phyloP scores from a whole-genome alignment of 30 jellyfish, hydroid and myxozoan genomes.

The Turritopsis rubra region DNA sequence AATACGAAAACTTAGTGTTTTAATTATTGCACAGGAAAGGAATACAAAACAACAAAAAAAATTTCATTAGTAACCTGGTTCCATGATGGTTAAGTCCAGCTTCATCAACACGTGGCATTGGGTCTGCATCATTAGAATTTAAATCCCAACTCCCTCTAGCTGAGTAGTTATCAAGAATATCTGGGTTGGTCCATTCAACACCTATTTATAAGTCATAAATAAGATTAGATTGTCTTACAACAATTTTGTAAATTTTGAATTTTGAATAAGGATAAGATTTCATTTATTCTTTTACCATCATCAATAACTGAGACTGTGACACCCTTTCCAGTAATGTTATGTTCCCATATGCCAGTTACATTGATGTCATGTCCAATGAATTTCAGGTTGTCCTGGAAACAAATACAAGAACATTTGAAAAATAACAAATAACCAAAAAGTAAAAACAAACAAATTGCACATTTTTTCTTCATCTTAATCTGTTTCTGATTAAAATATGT shows the following conservation, averaged over 20 bases:
- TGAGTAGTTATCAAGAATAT: conserved; percentile 87
- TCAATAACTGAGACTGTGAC: conserved; percentile 96
- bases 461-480: no score
- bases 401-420: not conserved
- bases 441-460: no score
- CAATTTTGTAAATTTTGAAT: no score
- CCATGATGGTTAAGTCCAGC: conserved; percentile 99
- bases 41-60: not conserved
- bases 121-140: conserved; percentile 96
- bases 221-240: not conserved
- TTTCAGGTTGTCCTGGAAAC: conserved; percentile 79
- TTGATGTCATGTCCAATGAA: conserved; percentile 95
- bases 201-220: conserved; percentile 38
- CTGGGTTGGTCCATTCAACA: conserved; percentile 99
- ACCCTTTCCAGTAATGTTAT: conserved; percentile 92
- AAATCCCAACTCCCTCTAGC: conserved; percentile 99
- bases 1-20: not conserved
- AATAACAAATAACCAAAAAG: no score
- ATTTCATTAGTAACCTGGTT: conserved; percentile 49
- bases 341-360: conserved; percentile 99
- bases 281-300: conserved; percentile 65
- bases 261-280: not conserved
- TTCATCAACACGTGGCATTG: conserved; percentile 98
- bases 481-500: no score
- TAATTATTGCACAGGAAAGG: not conserved